Evolutionary conservation across 2,888 invertebrate genomes (phyloP).

Genomic region (Lamellibrachia satsuma): DNA sequence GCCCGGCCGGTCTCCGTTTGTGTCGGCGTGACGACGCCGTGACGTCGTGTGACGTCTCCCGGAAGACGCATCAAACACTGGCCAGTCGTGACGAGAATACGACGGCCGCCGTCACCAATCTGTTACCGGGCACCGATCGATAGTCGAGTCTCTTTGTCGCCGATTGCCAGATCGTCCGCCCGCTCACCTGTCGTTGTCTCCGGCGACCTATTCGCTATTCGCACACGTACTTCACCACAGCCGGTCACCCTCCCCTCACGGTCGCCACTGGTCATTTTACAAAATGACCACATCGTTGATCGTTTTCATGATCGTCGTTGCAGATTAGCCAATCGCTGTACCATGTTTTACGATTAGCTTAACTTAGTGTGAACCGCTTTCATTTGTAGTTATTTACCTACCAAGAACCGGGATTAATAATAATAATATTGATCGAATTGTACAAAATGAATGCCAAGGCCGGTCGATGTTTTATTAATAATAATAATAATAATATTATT

Average conservation of each 20-base stretch:
- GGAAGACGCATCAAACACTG: not conserved
- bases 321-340: too few species aligned
- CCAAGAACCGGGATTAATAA: too few species aligned
- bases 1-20: not conserved
- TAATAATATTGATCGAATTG: too few species aligned
- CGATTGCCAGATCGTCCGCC: not conserved
- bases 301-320: too few species aligned
- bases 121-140: not conserved
- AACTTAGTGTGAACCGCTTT: too few species aligned
- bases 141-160: not conserved
- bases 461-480: too few species aligned
- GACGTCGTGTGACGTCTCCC: not conserved
- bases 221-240: not conserved
- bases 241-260: not conserved
- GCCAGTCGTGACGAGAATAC: not conserved
- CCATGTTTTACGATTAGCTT: too few species aligned
- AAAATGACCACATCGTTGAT: too few species aligned
- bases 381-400: too few species aligned
- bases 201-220: not conserved
- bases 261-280: not conserved
- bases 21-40: not conserved
- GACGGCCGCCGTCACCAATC: not conserved
- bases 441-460: too few species aligned
- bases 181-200: not conserved
- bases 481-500: too few species aligned